phyloP scores from a whole-genome alignment of 2,888 invertebrate species.

The Acholoe squamosa region DNA sequence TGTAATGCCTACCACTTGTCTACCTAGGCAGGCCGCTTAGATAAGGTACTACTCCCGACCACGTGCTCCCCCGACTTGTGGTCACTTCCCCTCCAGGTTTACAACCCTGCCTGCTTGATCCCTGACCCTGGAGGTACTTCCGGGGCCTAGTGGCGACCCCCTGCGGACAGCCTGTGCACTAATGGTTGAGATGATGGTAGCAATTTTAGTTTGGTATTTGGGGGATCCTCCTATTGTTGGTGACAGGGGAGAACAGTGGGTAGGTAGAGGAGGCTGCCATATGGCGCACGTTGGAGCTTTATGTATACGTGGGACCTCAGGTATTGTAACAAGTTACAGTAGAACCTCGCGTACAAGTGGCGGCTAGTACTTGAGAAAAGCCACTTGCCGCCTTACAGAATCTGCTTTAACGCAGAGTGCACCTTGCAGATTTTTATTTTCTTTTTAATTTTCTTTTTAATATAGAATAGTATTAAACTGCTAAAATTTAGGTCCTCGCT shows the following conservation, averaged over 20 bases:
- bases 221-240: constrained; percentile 42
- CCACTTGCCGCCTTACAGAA: too few relatives aligned
- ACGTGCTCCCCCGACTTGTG: not conserved
- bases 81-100: not conserved
- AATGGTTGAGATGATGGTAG: constrained; percentile 21
- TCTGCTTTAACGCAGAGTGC: too few relatives aligned
- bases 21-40: not conserved
- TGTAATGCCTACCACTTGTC: constrained; percentile 17
- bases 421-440: too few relatives aligned
- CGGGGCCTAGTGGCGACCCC: not conserved
- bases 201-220: not conserved
- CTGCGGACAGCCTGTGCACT: not conserved
- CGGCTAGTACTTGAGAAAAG: too few relatives aligned
- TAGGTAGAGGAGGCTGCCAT: not conserved
- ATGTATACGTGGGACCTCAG: too few relatives aligned
- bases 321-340: too few relatives aligned
- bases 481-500: too few relatives aligned
- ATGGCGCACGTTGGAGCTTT: not conserved
- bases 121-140: not conserved
- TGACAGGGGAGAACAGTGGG: constrained; percentile 28
- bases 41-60: constrained; percentile 32
- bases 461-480: too few relatives aligned
- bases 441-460: too few relatives aligned
- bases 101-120: constrained; percentile 13
- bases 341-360: too few relatives aligned